Evolutionary conservation across 2,797 vertebrate species (phyloP).

Genomic region (Cyclura pinguis): DNA sequence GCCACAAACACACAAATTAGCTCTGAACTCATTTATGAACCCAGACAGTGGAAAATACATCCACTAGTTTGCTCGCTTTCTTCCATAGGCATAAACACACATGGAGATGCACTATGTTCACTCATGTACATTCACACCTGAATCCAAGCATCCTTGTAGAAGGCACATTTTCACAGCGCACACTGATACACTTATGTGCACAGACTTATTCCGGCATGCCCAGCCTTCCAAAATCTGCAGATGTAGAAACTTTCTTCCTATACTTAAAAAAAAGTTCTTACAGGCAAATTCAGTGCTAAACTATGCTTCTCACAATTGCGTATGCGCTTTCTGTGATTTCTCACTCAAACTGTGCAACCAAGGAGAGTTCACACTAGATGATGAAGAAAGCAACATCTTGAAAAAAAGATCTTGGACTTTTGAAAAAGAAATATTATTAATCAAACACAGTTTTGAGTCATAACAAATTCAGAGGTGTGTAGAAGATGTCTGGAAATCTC

Average conservation of each 20-base stretch:
- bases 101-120: not conserved
- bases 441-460: too few relatives aligned
- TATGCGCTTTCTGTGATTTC: not conserved
- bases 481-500: not conserved
- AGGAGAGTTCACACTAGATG: not conserved
- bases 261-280: not conserved
- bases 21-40: not conserved
- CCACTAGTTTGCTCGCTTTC: not conserved
- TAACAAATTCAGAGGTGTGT: not conserved
- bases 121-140: not conserved
- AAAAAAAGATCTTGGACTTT: not conserved
- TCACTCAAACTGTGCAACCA: not conserved
- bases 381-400: conserved; percentile 6
- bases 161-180: not conserved
- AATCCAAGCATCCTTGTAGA: not conserved
- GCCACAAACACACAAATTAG: not conserved
- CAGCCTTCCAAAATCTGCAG: not conserved
- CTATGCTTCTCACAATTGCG: not conserved
- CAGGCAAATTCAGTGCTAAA: not conserved
- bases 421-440: not conserved
- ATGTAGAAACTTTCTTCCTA: not conserved
- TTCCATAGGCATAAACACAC: not conserved
- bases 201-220: not conserved
- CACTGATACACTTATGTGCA: not conserved
- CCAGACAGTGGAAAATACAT: not conserved